Base-by-base conservation (phyloP, 2,888 invertebrate genomes). In the Dicyrtoma fusca region DNA sequence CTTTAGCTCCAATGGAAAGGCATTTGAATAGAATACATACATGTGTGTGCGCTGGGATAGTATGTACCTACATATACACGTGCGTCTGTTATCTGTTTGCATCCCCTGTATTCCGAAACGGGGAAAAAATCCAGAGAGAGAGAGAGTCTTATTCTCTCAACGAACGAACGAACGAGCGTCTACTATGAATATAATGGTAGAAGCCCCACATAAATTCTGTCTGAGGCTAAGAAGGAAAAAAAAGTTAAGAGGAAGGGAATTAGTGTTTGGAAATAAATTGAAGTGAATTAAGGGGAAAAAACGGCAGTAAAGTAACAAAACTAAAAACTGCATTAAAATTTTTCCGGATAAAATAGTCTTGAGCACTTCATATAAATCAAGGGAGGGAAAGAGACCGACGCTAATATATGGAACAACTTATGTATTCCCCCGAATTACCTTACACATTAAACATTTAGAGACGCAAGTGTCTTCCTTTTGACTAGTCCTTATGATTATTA, bases 391-490 rank as follows among this genome's bases (percentile, higher is more conserved):
- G 47, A 55, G 55, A 21, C 68, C 68, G 68, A 68, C 68, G 14
- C 57, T 68, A 44, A 68, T 57, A 68, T 68, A 68, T 59, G 68
- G 68, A 68, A 68, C 68, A 68, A 68, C 42, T 47, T 68, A n/a
- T n/a, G 23, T 68, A 59, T 68, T 34, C 57, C 23, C 23, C 68
- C 47, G 57, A 68, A 68, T 68, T 68, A 68, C 57, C 59, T 57
- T 59, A 13, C 68, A 68, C 68, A 68, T 68, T 68, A 68, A 68
- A 55, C 57, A 59, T 57, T 68, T 68, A 68, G 47, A 68, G 45
- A 34, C 42, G 21, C 42, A 26, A 53, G 26, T 25, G 25, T 25
- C 57, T 68, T 45, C 42, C 21, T 42, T 66, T 11, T n/a, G 26
- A 26, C 26, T 65, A 25, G 11, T 64, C 49, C 23, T 26, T 66